These are phyloP conservation scores for Varanus salvator DNA, from an alignment of 2,113 vertebrate species.

Conservation along the genomic window DNA sequence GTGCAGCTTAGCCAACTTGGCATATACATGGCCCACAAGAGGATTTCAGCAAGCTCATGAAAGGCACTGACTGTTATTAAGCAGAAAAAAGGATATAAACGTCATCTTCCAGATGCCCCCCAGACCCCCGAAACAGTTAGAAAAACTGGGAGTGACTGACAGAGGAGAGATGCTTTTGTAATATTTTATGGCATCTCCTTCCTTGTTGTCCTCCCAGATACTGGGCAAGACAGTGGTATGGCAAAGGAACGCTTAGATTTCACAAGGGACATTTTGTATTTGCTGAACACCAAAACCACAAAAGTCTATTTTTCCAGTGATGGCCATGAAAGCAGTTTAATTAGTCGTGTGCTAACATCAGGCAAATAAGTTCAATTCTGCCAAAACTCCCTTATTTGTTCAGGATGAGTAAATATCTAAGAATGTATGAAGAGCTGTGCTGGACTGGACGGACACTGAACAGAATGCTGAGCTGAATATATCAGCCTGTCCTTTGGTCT, in stretches of 20 bases:
- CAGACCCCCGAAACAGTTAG: neutral
- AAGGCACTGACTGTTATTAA: slow-evolving; percentile 15
- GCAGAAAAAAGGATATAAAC: slow-evolving; percentile 6
- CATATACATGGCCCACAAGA: slow-evolving; percentile 4
- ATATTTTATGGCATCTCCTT: neutral
- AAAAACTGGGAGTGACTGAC: neutral
- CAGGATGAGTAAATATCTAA: too few species aligned
- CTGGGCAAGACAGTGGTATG: neutral
- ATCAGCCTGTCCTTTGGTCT: too few species aligned
- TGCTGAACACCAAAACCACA: neutral
- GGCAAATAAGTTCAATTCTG: neutral
- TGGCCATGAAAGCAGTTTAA: neutral
- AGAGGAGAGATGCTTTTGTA: neutral
- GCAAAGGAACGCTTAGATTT: neutral
- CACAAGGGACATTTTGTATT: neutral
- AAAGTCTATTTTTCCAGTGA: neutral
- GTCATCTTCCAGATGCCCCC: neutral
- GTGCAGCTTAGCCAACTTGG: slow-evolving; percentile 7
- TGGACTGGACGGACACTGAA: too few species aligned
- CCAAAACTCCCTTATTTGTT: neutral
- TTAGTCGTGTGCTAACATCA: neutral
- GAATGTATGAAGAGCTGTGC: too few species aligned
- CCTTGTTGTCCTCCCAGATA: neutral
- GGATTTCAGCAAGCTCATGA: slow-evolving; percentile 12
- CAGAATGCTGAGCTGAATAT: too few species aligned